Conservation (phyloP, 1,140 invertebrate species). For the Copidosoma floridanum region DNA sequence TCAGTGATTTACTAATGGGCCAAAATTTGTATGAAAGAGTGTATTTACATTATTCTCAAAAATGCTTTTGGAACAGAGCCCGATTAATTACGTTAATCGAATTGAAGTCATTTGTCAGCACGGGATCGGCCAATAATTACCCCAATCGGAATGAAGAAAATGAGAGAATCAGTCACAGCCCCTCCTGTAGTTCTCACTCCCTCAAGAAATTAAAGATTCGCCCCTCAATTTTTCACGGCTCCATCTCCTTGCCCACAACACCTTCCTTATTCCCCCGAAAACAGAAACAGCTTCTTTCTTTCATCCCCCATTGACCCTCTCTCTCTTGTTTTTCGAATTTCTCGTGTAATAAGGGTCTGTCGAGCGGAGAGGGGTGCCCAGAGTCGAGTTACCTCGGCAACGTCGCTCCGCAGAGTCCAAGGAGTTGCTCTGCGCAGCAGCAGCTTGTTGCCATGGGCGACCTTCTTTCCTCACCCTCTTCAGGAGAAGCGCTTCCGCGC, state of each 20-base stretch:
- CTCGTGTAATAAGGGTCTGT: conserved; percentile 6
- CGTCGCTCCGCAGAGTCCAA: background rate
- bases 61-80: no score
- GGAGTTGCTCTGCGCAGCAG: background rate
- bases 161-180: conserved; percentile 25
- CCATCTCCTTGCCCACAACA: background rate
- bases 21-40: no score
- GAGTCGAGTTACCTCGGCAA: conserved; percentile 19
- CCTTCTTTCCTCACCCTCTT: background rate
- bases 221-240: background rate
- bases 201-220: conserved; percentile 16
- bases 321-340: background rate
- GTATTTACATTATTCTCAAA: no score
- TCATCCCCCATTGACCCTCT: no score
- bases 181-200: conserved; percentile 5
- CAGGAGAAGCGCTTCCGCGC: background rate
- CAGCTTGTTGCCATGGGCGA: conserved; percentile 20
- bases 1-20: no score
- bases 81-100: no score
- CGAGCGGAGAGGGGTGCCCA: no score
- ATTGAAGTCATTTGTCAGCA: no score
- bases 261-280: background rate
- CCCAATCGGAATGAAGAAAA: no score
- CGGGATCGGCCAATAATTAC: no score
- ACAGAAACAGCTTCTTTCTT: background rate